Percentiles rank a stretch among this genome's conserved stretches.
Evolutionary conservation across 2,797 vertebrate species (phyloP).

Genomic region (Hipposideros larvatus): DNA sequence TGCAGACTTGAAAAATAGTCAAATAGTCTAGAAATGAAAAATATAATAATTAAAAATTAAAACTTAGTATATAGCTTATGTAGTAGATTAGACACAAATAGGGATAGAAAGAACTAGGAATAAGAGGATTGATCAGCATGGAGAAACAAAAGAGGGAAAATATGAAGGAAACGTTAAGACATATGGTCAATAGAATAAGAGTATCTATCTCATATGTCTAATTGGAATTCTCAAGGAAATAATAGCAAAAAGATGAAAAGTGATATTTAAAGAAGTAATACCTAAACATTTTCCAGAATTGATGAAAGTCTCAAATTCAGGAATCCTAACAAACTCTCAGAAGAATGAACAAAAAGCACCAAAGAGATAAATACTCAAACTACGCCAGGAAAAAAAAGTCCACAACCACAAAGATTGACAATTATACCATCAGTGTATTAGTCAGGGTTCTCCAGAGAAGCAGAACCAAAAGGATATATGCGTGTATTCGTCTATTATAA

Average conservation of each 20-base stretch:
- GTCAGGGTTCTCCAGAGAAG: neutral
- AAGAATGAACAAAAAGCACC: no score
- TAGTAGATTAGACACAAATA: neutral
- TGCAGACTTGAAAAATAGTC: neutral
- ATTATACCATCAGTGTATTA: no score
- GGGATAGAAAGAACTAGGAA: neutral
- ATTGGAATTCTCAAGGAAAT: neutral
- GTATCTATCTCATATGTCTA: neutral
- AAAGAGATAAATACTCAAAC: neutral
- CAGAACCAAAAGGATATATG: neutral
- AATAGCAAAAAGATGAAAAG: neutral
- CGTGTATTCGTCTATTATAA: neutral
- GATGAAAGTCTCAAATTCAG: neutral
- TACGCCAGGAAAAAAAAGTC: neutral
- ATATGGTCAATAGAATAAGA: neutral
- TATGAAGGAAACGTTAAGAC: neutral
- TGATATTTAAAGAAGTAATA: neutral
- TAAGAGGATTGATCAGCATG: neutral
- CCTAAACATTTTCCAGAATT: neutral
- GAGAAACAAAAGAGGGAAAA: neutral
- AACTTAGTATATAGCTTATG: neutral
- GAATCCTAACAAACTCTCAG: conserved; percentile 1
- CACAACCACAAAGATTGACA: neutral
- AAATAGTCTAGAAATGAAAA: neutral
- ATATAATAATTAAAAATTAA: neutral